Evolutionary conservation across 2,113 vertebrate species (phyloP), one percentile per base, ranked within the genome.

Genomic region (Agapornis roseicollis): DNA sequence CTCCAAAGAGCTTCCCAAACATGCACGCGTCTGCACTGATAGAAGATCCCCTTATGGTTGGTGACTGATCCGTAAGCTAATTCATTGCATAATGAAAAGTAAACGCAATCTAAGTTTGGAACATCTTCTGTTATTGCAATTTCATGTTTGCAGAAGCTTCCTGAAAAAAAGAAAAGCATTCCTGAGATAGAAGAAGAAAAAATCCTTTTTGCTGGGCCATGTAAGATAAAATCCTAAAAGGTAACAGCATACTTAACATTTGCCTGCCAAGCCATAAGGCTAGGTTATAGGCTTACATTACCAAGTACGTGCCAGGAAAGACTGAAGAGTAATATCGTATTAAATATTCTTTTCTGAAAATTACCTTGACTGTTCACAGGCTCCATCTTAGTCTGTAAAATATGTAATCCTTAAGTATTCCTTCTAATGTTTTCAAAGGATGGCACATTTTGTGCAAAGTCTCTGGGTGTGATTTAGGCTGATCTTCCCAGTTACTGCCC

Each of bases 141-240:
- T 95, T 81, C 60, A 37, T 96, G 95, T 97, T 97, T 98, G 94
- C 84, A 97, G 85, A 96, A 97, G 53, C 58, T 95, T 74, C 72
- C 85, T 95, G 84, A 97, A 71, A 88, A 88, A 97, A 97, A 97
- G 71, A 89, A 95, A 97, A 97, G 97, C 90, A 96, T 76, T 84
- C 6, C 77, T 87, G 64, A 92, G 78, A 95, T 39, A 81, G 66
- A 90, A 68, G 39, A 77, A 55, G 77, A 89, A 91, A 86, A 94
- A 41, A 53, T 65, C n/a, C 33, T 44, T 93, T 89, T 60, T 95
- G 41, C 33, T 86, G 69, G 33, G 47, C 42, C 17, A 11, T 56
- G 8, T 68, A 85, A 79, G n/a, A 90, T 64, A 87, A 70, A 58
- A 13, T 44, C 35, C 56, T 92, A 70, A 70, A 70, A 82, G 58